These are phyloP conservation scores for Gnathonemus echidnorhynchus DNA, from an alignment of 2,113 vertebrate species.

Conservation along the genomic window DNA sequence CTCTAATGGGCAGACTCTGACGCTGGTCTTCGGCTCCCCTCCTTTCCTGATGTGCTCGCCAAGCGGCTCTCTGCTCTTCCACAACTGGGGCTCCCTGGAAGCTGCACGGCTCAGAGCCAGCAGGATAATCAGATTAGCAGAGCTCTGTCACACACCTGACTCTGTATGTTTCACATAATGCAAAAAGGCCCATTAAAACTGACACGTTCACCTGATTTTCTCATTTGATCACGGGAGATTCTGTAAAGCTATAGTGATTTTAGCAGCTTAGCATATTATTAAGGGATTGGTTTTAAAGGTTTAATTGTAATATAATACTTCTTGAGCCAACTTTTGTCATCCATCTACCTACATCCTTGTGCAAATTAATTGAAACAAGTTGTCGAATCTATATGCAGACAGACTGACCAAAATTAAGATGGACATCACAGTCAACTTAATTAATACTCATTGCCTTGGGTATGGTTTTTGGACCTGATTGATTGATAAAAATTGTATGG, in stretches of 20 bases:
- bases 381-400: neutral
- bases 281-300: neutral
- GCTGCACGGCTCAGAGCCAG: neutral
- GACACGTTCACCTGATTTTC: neutral
- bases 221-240: neutral
- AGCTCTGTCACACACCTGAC: neutral
- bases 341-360: neutral
- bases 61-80: conserved; percentile 9
- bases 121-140: neutral
- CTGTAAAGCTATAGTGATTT: neutral
- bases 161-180: neutral
- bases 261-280: neutral
- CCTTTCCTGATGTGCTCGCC: conserved; percentile 19
- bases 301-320: neutral
- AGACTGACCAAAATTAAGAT: neutral
- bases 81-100: conserved; percentile 17
- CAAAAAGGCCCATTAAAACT: neutral
- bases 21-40: neutral
- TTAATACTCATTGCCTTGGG: neutral
- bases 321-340: neutral
- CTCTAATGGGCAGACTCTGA: conserved; percentile 6
- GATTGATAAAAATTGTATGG: neutral
- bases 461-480: neutral
- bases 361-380: neutral
- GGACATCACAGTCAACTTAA: neutral